Percentiles rank a stretch among this genome's conserved stretches.
Evolutionary conservation across 2,797 vertebrate genomes (phyloP).

Genomic region (Bradypus variegatus): DNA sequence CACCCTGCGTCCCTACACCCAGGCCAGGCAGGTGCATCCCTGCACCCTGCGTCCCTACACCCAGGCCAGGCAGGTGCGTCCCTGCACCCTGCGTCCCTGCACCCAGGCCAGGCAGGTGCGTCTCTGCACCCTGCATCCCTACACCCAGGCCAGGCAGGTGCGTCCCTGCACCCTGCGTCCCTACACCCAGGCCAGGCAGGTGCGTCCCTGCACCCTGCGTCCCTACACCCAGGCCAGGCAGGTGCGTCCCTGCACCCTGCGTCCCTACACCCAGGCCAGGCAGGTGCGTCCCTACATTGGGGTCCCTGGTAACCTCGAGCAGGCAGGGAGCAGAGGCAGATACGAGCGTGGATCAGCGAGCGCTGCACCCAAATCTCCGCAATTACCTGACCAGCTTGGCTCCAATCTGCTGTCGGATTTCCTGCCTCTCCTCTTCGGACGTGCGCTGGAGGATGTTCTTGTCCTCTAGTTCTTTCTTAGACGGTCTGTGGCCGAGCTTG

Average conservation of each 20-base stretch:
- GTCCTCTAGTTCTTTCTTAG: slow-evolving; percentile 94
- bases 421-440: slow-evolving; percentile 91
- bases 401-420: slow-evolving; percentile 94
- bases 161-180: too few species aligned
- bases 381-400: slow-evolving; percentile 92
- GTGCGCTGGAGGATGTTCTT: slow-evolving; percentile 96
- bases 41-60: too few species aligned
- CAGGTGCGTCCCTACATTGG: neutral
- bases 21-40: too few species aligned
- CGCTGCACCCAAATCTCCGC: neutral
- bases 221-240: neutral
- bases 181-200: neutral
- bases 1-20: too few species aligned
- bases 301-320: neutral
- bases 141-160: too few species aligned
- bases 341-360: neutral
- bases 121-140: too few species aligned
- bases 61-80: too few species aligned
- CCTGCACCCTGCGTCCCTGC: too few species aligned
- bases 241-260: neutral
- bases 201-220: too few species aligned
- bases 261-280: neutral
- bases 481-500: slow-evolving; percentile 96
- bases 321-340: neutral
- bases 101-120: too few species aligned